phyloP scores from a whole-genome alignment of 2,113 vertebrate species.

The Melanocharis versteri region DNA sequence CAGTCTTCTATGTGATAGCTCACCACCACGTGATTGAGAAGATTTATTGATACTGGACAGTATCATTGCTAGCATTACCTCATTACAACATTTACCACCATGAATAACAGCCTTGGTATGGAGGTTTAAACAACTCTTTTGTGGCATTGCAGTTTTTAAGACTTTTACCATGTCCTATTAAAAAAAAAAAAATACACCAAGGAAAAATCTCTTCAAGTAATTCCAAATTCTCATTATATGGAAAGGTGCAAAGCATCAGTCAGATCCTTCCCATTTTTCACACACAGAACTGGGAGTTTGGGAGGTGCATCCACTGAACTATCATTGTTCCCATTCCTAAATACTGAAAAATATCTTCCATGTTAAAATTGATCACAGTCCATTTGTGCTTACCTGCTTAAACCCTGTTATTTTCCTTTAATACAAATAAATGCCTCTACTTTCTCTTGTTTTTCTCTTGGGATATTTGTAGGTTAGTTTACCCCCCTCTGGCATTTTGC shows the following conservation, averaged over 20 bases:
- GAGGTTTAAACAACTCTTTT: background rate
- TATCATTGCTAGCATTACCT: background rate
- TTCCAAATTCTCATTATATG: background rate
- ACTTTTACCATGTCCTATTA: background rate
- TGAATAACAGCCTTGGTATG: background rate
- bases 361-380: background rate
- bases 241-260: background rate
- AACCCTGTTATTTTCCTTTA: background rate
- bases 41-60: background rate
- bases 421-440: background rate
- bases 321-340: background rate
- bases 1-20: background rate
- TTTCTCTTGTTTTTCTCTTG: background rate
- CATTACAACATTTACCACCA: background rate
- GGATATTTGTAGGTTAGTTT: background rate
- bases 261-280: background rate
- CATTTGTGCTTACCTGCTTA: background rate
- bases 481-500: background rate
- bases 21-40: background rate
- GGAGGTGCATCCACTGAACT: background rate
- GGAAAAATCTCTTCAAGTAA: background rate
- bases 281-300: background rate
- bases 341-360: background rate
- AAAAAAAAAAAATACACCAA: background rate
- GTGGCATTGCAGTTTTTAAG: background rate